Percentiles rank a stretch among this genome's conserved stretches.
These are phyloP conservation scores for Guaruba guarouba DNA, from an alignment of 2,113 vertebrate species.

Conservation along the genomic window DNA sequence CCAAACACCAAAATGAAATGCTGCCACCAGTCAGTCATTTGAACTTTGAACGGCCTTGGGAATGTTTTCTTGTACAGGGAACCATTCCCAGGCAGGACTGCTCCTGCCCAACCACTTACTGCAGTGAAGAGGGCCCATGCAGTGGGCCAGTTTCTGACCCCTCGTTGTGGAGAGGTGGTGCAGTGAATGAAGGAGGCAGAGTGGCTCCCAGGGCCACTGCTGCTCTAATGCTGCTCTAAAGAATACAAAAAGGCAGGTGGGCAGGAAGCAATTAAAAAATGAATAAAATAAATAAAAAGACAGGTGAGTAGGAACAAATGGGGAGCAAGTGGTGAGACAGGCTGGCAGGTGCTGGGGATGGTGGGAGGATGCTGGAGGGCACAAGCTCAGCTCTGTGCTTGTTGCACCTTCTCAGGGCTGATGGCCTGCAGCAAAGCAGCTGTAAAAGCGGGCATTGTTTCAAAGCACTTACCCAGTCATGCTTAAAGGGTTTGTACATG, in stretches of 20 bases:
- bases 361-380: background rate
- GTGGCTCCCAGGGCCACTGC: background rate
- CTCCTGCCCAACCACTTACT: background rate
- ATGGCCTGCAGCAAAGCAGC: conserved; percentile 29
- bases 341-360: background rate
- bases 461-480: background rate
- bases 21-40: background rate
- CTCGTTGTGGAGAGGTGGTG: background rate
- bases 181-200: background rate
- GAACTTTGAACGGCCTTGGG: background rate
- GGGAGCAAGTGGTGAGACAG: background rate
- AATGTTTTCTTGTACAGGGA: background rate
- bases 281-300: background rate
- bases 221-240: background rate
- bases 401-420: background rate
- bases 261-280: background rate
- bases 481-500: conserved; percentile 40
- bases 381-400: background rate
- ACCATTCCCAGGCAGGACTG: background rate
- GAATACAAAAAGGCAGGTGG: background rate
- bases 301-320: background rate
- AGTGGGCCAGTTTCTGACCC: background rate
- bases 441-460: background rate
- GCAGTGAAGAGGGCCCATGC: accelerated
- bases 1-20: background rate